phyloP scores from a whole-genome alignment of 2,888 invertebrate genomes.

The Balanococcus diminutus region DNA sequence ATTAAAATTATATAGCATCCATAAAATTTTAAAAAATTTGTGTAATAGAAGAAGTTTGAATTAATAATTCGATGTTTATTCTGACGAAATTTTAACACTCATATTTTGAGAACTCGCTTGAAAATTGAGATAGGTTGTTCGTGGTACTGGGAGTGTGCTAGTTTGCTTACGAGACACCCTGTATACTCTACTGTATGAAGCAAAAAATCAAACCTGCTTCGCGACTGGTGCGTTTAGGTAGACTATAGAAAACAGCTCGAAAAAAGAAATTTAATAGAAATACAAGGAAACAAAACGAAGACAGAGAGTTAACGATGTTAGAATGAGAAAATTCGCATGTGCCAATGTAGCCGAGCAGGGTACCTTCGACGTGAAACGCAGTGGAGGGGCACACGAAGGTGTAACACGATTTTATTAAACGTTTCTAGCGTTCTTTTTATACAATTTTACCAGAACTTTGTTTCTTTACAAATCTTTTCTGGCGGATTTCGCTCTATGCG shows the following conservation, averaged over 20 bases:
- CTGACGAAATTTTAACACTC: no score
- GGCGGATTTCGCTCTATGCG: background rate
- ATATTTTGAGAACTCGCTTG: no score
- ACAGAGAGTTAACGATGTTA: conserved; percentile 8
- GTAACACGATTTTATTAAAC: conserved; percentile 37
- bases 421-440: background rate
- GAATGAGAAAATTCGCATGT: conserved; percentile 40
- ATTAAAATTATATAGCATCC: no score
- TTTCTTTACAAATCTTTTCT: conserved; percentile 29
- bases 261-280: no score
- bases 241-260: no score
- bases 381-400: background rate
- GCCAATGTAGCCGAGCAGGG: background rate
- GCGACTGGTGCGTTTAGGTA: no score
- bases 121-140: no score
- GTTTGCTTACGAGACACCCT: background rate
- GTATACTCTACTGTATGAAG: background rate
- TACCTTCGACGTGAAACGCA: background rate
- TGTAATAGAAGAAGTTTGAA: no score
- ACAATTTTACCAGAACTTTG: background rate
- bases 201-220: background rate
- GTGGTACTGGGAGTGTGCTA: no score
- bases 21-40: no score
- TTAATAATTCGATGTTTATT: no score
- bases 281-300: background rate